Base-by-base conservation (phyloP, 2,888 invertebrate species). In the Standfussiana lucernea region DNA sequence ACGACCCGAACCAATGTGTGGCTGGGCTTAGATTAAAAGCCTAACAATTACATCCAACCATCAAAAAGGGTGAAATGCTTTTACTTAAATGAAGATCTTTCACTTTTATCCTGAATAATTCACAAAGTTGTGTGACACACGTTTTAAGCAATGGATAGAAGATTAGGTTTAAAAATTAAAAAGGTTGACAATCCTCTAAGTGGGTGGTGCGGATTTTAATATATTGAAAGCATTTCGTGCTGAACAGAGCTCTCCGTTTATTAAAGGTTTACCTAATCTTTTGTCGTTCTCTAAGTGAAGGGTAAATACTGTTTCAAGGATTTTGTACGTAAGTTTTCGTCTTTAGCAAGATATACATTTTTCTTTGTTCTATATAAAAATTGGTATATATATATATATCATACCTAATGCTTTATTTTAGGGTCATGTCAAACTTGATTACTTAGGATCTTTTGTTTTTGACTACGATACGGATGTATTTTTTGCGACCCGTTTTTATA, bases 161-260 rank as follows among this genome's bases (percentile, higher is more conserved):
- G 59, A 73, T 75, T 75, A 77, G 37, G 56, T 79, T 87, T 80
- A 85, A 87, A 82, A 82, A 86, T 86, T 84, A 71, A 87, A 87
- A 87, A 71, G 75, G 86, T 80, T 77, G 81, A 87, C 78, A 82
- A 80, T 81, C 75, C 47, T 45, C 8, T 82, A 82, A 87, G 81
- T 75, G 75, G 68, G 70, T 69, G 78, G 77, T 66, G 65, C 67
- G 72, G 72, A 73, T 78, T 77, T 82, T 75, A 87, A 86, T 77
- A 85, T 67, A 80, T 87, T 83, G 75, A 83, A 85, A 83, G 40
- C 76, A 80, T 83, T 77, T 73, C 42, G 65, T 47, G 59, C 15
- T 47, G 28, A 68, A 73, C 66, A 75, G 72, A 79, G 79, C 72
- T 79, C 47, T 75, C 42, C 32, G 56, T 79, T 83, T 83, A 79